These are phyloP conservation scores for Crotalus tigris DNA, from an alignment of 2,113 vertebrate genomes.

Conservation along the genomic window DNA sequence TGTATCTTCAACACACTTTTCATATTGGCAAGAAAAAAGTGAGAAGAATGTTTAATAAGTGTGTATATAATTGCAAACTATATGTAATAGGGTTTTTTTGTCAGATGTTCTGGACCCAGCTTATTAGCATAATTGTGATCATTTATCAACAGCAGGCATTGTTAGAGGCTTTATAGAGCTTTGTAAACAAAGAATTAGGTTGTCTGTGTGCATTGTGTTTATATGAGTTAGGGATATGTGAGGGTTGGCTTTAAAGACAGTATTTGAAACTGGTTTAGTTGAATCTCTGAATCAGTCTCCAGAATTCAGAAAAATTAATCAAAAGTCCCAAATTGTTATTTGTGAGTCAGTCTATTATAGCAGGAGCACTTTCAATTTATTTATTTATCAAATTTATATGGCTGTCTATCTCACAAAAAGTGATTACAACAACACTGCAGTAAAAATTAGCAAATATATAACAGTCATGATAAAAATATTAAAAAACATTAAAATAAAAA, in stretches of 20 bases:
- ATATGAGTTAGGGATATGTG: not conserved
- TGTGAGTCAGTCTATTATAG: not conserved
- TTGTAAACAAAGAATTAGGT: not conserved
- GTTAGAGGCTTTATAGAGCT: not conserved
- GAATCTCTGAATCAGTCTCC: not conserved
- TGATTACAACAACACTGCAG: not conserved
- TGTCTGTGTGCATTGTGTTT: not conserved
- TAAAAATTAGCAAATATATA: not conserved
- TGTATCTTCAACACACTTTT: not conserved
- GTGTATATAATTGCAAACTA: not conserved
- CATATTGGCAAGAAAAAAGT: not conserved
- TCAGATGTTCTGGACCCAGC: not conserved
- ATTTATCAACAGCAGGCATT: not conserved
- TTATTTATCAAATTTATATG: not conserved
- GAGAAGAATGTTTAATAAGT: not conserved
- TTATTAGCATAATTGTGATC: not conserved
- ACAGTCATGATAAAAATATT: not conserved
- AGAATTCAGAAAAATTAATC: not conserved
- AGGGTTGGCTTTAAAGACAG: not conserved
- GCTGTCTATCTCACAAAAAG: not conserved
- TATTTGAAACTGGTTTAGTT: not conserved
- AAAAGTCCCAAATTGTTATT: not conserved
- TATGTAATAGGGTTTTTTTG: not conserved
- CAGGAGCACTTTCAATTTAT: not conserved
- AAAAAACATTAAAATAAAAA: not conserved